Evolutionary conservation across 2,888 invertebrate species (phyloP).

Genomic region (Pristionchus maxplancki): DNA sequence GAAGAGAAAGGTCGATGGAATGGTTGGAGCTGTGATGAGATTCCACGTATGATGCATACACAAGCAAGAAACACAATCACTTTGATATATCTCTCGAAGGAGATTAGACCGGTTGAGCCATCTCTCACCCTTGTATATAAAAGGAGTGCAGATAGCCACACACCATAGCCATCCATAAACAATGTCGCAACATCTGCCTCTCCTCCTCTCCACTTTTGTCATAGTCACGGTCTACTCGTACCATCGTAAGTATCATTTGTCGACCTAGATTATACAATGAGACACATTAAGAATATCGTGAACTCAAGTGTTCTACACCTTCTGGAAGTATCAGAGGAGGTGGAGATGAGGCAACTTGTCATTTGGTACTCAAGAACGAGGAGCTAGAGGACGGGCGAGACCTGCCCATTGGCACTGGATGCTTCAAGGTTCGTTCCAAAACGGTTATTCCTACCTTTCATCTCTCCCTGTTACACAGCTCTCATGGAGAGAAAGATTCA

Average conservation of each 20-base stretch:
- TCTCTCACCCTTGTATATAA: slow-evolving; percentile 39
- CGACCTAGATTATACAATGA: background rate
- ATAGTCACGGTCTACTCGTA: slow-evolving; percentile 25
- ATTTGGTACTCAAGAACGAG: slow-evolving; percentile 74
- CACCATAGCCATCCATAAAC: background rate
- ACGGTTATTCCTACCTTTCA: slow-evolving; percentile 17
- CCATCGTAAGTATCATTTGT: slow-evolving; percentile 35
- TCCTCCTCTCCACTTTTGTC: slow-evolving; percentile 1
- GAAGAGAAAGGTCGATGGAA: slow-evolving; percentile 38
- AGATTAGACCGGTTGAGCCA: slow-evolving; percentile 52
- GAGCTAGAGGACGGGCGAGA: slow-evolving; percentile 70
- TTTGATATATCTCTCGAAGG: slow-evolving; percentile 44
- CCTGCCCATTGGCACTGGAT: slow-evolving; percentile 73
- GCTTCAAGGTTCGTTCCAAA: slow-evolving; percentile 66
- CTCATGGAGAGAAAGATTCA: slow-evolving; percentile 8
- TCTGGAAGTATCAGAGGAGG: slow-evolving; percentile 71
- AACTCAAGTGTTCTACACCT: slow-evolving; percentile 75
- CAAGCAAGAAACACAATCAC: slow-evolving; percentile 46
- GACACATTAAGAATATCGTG: slow-evolving; percentile 69
- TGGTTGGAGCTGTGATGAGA: slow-evolving; percentile 33
- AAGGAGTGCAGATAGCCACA: slow-evolving; percentile 46
- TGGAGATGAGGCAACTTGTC: slow-evolving; percentile 67
- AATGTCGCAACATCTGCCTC: slow-evolving; percentile 26
- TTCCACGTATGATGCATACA: slow-evolving; percentile 39
- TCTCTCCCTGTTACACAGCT: slow-evolving; percentile 11